phyloP scores from a whole-genome alignment of 2,797 vertebrate species.

The Gallirallus australis region DNA sequence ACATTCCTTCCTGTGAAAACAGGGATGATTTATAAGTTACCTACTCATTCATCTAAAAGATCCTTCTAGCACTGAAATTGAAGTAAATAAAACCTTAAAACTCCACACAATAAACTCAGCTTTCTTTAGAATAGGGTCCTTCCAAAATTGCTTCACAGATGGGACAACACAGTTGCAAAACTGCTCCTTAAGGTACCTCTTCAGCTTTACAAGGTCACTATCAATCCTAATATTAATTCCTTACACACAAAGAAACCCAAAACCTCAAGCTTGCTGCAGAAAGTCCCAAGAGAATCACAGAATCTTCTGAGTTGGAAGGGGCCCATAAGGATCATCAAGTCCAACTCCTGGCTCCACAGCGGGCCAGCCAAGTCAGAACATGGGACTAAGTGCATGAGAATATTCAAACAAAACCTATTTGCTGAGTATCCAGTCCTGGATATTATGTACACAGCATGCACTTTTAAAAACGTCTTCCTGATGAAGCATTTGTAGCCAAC shows the following conservation, averaged over 20 bases:
- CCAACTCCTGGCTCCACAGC: no score
- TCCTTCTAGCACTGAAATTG: neutral
- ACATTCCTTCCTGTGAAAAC: neutral
- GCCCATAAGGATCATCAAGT: no score
- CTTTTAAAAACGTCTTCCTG: neutral
- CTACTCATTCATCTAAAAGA: neutral
- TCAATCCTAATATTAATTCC: neutral
- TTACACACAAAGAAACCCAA: neutral
- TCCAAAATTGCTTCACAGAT: neutral
- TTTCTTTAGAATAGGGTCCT: neutral
- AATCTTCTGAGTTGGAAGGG: no score
- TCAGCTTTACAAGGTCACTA: neutral
- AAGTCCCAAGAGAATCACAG: neutral
- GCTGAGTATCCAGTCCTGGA: neutral
- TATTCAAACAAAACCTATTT: neutral
- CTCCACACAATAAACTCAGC: neutral
- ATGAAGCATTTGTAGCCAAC: neutral
- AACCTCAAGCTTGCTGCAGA: no score
- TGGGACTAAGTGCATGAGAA: no score
- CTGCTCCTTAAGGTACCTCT: neutral
- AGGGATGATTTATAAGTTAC: neutral
- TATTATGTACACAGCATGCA: neutral
- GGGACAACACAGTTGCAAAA: neutral
- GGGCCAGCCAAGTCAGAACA: no score
- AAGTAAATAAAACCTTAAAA: neutral